These are phyloP conservation scores for Caiman crocodilus DNA, from an alignment of 2,797 vertebrate species.

Conservation along the genomic window DNA sequence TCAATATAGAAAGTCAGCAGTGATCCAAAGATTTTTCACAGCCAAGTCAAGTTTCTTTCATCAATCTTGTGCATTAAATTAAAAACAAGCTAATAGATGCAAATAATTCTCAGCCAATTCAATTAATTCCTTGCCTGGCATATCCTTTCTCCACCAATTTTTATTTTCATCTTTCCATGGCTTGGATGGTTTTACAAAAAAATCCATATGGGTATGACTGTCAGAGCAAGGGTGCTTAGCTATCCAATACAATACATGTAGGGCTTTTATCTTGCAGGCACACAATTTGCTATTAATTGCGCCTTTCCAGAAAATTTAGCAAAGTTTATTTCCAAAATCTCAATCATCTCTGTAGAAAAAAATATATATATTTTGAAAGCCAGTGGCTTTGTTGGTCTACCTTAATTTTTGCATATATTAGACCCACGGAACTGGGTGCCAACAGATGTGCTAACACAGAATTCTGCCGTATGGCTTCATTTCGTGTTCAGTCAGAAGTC, in stretches of 20 bases:
- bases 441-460: neutral
- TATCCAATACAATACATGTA: neutral
- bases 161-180: neutral
- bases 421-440: neutral
- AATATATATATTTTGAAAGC: neutral
- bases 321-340: neutral
- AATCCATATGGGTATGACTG: neutral
- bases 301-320: neutral
- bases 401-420: neutral
- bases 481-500: neutral
- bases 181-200: conserved; percentile 11
- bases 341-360: neutral
- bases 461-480: neutral
- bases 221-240: neutral
- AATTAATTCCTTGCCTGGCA: conserved; percentile 4
- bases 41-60: conserved; percentile 40
- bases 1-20: conserved; percentile 47
- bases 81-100: conserved; percentile 29
- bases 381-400: neutral
- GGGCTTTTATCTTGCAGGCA: too few species aligned
- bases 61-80: conserved; percentile 9
- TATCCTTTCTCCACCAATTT: neutral
- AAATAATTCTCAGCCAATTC: conserved; percentile 3
- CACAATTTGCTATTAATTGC: neutral
- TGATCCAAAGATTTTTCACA: conserved; percentile 10